These are phyloP conservation scores for Drosophila simulans DNA, from an alignment of 1,140 invertebrate genomes.

Conservation along the genomic window DNA sequence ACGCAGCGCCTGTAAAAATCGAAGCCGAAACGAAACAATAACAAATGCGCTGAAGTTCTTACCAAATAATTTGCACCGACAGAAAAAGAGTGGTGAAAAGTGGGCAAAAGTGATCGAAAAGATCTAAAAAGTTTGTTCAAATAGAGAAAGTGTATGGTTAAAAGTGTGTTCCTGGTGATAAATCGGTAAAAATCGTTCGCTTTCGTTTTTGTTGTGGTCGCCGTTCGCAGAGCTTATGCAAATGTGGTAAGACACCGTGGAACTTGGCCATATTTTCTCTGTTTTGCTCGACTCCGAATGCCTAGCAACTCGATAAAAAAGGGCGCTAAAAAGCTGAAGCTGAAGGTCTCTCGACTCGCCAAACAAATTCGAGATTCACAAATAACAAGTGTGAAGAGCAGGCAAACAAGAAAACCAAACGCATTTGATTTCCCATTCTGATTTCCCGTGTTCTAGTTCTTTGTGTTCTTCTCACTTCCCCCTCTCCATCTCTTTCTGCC, in stretches of 20 bases:
- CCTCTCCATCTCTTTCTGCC: slow-evolving; percentile 1
- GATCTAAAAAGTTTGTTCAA: slow-evolving; percentile 28
- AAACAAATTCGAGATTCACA: slow-evolving; percentile 36
- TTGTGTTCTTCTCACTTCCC: slow-evolving; percentile 23
- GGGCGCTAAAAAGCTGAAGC: slow-evolving; percentile 19
- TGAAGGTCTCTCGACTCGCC: slow-evolving; percentile 10
- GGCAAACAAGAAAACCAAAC: slow-evolving; percentile 24
- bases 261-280: slow-evolving; percentile 28
- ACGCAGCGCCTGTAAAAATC: slow-evolving; percentile 61
- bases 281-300: slow-evolving; percentile 25
- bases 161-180: slow-evolving; percentile 19
- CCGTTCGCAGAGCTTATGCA: slow-evolving; percentile 66
- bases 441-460: slow-evolving; percentile 45
- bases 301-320: slow-evolving; percentile 37
- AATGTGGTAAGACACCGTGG: slow-evolving; percentile 65
- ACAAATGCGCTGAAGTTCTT: slow-evolving; percentile 43
- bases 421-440: slow-evolving; percentile 43
- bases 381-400: slow-evolving; percentile 58
- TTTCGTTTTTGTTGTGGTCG: slow-evolving; percentile 53
- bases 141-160: slow-evolving; percentile 50
- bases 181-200: slow-evolving; percentile 24
- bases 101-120: slow-evolving; percentile 27
- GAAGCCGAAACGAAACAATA: slow-evolving; percentile 62
- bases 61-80: slow-evolving; percentile 20
- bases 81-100: slow-evolving; percentile 1